Base-by-base conservation (phyloP, 2,113 vertebrate species). In the Xiphophorus maculatus region DNA sequence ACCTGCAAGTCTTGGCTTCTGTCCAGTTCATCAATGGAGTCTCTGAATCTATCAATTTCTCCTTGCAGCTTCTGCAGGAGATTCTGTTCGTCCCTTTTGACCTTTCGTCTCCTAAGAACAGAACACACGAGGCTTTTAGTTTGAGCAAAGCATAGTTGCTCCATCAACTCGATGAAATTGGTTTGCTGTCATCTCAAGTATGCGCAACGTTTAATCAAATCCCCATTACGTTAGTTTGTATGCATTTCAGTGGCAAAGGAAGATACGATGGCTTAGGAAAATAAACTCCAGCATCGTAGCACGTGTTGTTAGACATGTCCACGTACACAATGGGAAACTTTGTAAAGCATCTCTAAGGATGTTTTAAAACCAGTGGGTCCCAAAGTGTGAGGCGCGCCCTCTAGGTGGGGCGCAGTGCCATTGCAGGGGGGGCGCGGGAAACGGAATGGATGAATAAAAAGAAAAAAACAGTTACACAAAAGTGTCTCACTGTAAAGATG, bases 1-100 rank as follows among this genome's bases (percentile, higher is more conserved):
- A 93, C 93, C 88, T 91, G 83, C 2, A 87, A 29, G 37, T 81
- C 22, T 25, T 62, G 66, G 11, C 77, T 25, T 13, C 2, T 48
- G 5, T 79, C 78, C 73, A 92, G 32, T 3, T 80, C 72, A 1
- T 65, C 17, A 0, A 88, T 83, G 25, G 12, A 44, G 2, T 65
- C 40, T 61, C 66, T 73, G 2, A 93, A 80, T n/a, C n/a, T 14
- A 4, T 28, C 61, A 0, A 93, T 83, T 69, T 93, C 89, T 67
- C 44, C 69, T 30, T 88, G 76, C 28, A 94, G 79, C 6, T 64
- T 80, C 2, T 83, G 29, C 11, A 81, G 40, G 30, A 90, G n/a
- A 30, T 69, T 12, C 3, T 33, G 7, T 30, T 9, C 64, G n/a
- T 91, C 82, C 0, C 1, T 72, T 66, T 90, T 78, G 0, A 90